A percentile compares a stretch with the other conserved stretches of the same genome.
Evolutionary conservation across 1,140 invertebrate species (phyloP).

Genomic region (Campoletis sonorensis): DNA sequence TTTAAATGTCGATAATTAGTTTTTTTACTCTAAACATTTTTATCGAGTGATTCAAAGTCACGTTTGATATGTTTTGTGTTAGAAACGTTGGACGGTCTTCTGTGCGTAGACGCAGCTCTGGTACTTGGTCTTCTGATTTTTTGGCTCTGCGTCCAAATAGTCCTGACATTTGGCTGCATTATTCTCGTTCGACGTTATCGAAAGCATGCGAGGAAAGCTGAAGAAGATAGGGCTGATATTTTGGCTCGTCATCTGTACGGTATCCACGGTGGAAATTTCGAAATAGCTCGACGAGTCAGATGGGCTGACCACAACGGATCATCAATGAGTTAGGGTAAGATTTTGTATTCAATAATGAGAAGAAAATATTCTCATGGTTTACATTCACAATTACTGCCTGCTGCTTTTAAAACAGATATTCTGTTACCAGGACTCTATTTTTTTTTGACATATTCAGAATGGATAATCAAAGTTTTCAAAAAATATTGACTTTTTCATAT

Average conservation of each 20-base stretch:
- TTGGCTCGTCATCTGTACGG: slow-evolving; percentile 69
- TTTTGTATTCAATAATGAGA: neutral
- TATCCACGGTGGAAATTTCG: slow-evolving; percentile 70
- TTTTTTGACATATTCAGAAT: no score
- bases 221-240: slow-evolving; percentile 71
- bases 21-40: no score
- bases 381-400: slow-evolving; percentile 4
- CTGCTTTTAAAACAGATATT: neutral
- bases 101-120: slow-evolving; percentile 67
- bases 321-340: slow-evolving; percentile 52
- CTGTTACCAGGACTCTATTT: neutral
- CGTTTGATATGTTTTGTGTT: slow-evolving; percentile 38
- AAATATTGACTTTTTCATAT: no score
- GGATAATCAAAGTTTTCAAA: no score
- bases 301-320: slow-evolving; percentile 72
- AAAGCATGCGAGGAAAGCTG: slow-evolving; percentile 64
- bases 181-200: slow-evolving; percentile 65
- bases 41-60: no score
- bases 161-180: slow-evolving; percentile 68
- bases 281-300: slow-evolving; percentile 70
- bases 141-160: slow-evolving; percentile 71
- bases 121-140: slow-evolving; percentile 66
- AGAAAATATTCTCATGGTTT: neutral
- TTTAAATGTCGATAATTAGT: no score
- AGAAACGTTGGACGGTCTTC: slow-evolving; percentile 63